phyloP scores from a whole-genome alignment of 2,113 vertebrate species.

The Artemisiospiza belli region DNA sequence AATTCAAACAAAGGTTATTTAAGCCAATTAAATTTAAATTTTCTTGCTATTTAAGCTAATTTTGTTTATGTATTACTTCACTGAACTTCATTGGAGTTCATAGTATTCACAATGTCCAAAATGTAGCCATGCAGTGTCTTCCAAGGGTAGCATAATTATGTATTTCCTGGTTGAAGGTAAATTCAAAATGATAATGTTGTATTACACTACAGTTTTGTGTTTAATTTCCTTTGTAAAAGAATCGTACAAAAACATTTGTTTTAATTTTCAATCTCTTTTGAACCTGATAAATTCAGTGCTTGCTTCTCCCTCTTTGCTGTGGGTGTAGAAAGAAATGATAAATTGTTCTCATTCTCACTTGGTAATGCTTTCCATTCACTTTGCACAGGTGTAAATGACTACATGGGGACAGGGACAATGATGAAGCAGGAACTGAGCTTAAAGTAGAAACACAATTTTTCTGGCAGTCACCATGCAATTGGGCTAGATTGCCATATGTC shows the following conservation, averaged over 20 bases:
- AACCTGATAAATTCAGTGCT: not conserved
- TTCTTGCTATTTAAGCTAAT: not conserved
- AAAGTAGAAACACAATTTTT: not conserved
- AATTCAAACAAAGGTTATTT: not conserved
- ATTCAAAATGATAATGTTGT: not conserved
- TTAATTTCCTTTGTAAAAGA: not conserved
- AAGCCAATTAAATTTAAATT: not conserved
- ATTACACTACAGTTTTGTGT: not conserved
- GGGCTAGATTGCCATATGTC: not conserved
- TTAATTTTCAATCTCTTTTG: not conserved
- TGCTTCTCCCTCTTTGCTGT: not conserved
- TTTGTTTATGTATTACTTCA: not conserved
- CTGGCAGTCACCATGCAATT: not conserved
- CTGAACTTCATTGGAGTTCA: not conserved
- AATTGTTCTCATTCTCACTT: constrained; percentile 19
- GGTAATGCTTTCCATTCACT: not conserved
- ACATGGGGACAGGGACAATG: not conserved
- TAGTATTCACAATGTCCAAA: not conserved
- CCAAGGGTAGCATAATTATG: not conserved
- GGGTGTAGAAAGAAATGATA: not conserved
- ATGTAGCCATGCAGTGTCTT: not conserved
- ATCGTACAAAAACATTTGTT: not conserved
- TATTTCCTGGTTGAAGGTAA: not conserved
- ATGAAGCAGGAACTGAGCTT: not conserved
- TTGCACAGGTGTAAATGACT: constrained; percentile 38